These are phyloP conservation scores for Mechanitis messenoides DNA, from an alignment of 2,888 invertebrate genomes.

Conservation along the genomic window DNA sequence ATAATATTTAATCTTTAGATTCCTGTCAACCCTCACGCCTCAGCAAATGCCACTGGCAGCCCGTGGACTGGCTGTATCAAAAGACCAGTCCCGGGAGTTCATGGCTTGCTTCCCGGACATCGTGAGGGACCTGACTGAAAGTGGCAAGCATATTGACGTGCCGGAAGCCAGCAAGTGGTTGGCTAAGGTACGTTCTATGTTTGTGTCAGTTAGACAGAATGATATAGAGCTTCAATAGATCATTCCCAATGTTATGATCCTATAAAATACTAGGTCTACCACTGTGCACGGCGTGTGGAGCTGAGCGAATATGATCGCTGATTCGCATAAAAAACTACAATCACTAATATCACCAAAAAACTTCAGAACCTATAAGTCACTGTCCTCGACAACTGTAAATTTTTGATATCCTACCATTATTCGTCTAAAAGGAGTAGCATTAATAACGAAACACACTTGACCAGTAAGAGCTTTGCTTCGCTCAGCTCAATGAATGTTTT, in stretches of 20 bases:
- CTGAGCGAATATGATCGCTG: too few species aligned
- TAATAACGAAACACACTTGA: too few species aligned
- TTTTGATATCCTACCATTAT: too few species aligned
- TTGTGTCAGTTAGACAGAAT: constrained; percentile 44
- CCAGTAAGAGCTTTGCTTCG: too few species aligned
- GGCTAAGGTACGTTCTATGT: constrained; percentile 79
- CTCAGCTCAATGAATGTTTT: too few species aligned
- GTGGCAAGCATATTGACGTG: constrained; percentile 84
- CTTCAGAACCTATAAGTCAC: too few species aligned
- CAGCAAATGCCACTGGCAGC: constrained; percentile 78
- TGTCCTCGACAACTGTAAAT: too few species aligned
- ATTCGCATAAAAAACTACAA: too few species aligned
- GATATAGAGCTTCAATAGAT: constrained; percentile 31
- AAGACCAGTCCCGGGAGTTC: constrained; percentile 91
- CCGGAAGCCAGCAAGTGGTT: constrained; percentile 88
- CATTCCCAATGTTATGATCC: background rate
- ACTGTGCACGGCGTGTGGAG: too few species aligned
- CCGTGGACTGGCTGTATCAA: constrained; percentile 80
- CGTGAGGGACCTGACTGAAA: constrained; percentile 88
- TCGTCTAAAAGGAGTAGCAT: too few species aligned
- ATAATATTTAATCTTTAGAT: constrained; percentile 55
- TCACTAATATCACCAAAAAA: too few species aligned
- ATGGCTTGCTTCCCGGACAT: constrained; percentile 93
- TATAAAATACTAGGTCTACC: too few species aligned
- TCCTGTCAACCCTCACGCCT: constrained; percentile 78